Conservation (phyloP, 2,113 vertebrate species). For the Cavia aperea region DNA sequence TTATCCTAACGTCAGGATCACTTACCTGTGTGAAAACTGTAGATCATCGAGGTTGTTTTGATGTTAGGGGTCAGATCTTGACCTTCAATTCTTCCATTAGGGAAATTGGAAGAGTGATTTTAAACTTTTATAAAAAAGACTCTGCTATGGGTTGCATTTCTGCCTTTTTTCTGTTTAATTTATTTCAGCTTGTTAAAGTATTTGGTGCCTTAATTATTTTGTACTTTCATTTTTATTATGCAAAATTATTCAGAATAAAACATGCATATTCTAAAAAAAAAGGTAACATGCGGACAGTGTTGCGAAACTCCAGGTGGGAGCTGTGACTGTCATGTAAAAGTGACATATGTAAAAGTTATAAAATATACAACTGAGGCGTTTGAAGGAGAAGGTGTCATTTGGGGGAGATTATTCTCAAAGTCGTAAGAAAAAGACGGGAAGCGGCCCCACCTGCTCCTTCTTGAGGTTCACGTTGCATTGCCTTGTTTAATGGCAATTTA, state of each 20-base stretch:
- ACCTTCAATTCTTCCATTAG: constrained; percentile 18
- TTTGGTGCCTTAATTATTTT: constrained; percentile 70
- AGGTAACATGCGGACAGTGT: constrained; percentile 82
- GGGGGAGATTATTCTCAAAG: constrained; percentile 72
- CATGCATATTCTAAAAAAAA: constrained; percentile 78
- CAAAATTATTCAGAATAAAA: constrained; percentile 80
- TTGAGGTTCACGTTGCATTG: constrained; percentile 60
- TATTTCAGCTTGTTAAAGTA: constrained; percentile 68
- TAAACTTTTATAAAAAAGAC: constrained; percentile 41
- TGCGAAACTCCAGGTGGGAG: constrained; percentile 83
- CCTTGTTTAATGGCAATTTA: constrained; percentile 65
- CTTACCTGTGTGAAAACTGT: not conserved
- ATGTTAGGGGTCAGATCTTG: not conserved
- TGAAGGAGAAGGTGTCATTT: constrained; percentile 82
- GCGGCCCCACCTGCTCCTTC: constrained; percentile 70
- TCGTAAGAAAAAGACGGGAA: constrained; percentile 72
- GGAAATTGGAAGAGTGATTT: constrained; percentile 16
- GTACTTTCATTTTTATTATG: constrained; percentile 71
- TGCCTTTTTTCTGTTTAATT: constrained; percentile 39
- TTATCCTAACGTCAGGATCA: not conserved
- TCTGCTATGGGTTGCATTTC: constrained; percentile 29
- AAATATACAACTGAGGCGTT: constrained; percentile 79
- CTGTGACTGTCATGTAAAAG: constrained; percentile 81
- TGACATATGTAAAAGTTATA: constrained; percentile 83
- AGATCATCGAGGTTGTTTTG: not conserved